These are phyloP conservation scores for Ginglymostoma cirratum DNA, from an alignment of 2,113 vertebrate species.

Conservation along the genomic window DNA sequence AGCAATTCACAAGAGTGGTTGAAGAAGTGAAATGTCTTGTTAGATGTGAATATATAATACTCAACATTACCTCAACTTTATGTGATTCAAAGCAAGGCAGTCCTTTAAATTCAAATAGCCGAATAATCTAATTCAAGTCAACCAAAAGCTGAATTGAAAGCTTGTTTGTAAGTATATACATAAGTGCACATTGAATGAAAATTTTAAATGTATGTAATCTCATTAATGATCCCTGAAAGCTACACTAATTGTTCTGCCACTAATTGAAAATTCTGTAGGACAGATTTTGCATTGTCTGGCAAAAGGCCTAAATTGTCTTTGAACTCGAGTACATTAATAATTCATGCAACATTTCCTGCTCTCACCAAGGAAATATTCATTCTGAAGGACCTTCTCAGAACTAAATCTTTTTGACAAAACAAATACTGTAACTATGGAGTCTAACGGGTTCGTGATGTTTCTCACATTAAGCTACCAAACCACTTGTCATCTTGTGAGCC, in stretches of 20 bases:
- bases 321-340: slow-evolving; percentile 14
- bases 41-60: neutral
- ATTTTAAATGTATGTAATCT: slow-evolving; percentile 11
- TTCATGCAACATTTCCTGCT: slow-evolving; percentile 25
- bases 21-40: neutral
- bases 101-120: neutral
- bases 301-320: slow-evolving; percentile 21
- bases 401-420: neutral
- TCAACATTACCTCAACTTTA: neutral
- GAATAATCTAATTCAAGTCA: neutral
- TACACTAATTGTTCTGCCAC: slow-evolving; percentile 13
- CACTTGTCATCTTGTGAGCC: neutral
- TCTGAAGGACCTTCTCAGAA: neutral
- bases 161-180: neutral
- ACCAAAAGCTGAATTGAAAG: neutral
- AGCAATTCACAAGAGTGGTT: neutral
- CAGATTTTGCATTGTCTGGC: neutral
- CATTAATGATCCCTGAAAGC: slow-evolving; percentile 4
- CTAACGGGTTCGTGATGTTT: neutral
- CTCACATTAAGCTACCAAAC: neutral
- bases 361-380: neutral
- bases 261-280: neutral
- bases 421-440: neutral
- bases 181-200: neutral
- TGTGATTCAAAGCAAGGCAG: neutral